Evolutionary conservation across 2,888 invertebrate species (phyloP), one percentile per base, ranked within the genome.

Genomic region (Dryobota labecula): DNA sequence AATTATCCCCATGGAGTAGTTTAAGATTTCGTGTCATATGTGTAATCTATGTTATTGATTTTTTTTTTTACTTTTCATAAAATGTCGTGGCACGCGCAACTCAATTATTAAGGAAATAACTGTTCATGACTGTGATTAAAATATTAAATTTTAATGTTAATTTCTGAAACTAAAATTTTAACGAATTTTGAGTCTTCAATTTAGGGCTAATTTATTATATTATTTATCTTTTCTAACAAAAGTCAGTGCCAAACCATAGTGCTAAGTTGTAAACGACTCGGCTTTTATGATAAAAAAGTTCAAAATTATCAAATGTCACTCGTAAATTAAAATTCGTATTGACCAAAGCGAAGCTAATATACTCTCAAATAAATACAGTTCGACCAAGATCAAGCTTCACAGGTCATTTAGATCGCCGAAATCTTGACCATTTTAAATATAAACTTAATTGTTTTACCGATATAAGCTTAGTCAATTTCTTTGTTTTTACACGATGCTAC

Each of bases 391-490:
- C 89, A 90, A 90, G 92, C 94, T 94, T 94, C 92, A 90, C 90
- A 82, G 93, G 95, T 94, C 94, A 93, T 84, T 80, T 87, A 92
- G 94, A 95, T 95, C 94, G 96, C 96, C 96, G 96, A 93, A 95
- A 95, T 96, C 96, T 96, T 96, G 96, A 95, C 96, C 96, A 96
- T 95, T 92, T 92, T 92, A 92, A 90, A 92, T 90, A 90, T 94
- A 94, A 93, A 94, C 91, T 92, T 94, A 92, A 92, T 93, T 94
- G 92, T 93, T 95, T 95, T 95, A 95, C 95, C 95, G 93, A 94
- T 93, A 90, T 95, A 95, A 95, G 94, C 94, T 95, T 95, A 95
- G 96, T 95, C 95, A 95, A 94, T 94, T 87, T 90, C 94, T 95
- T 94, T 94, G 87, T 92, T 89, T 93, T 95, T 95, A 95, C 94